phyloP scores from a whole-genome alignment of 2,888 invertebrate genomes.

The Aporophyla lueneburgensis region DNA sequence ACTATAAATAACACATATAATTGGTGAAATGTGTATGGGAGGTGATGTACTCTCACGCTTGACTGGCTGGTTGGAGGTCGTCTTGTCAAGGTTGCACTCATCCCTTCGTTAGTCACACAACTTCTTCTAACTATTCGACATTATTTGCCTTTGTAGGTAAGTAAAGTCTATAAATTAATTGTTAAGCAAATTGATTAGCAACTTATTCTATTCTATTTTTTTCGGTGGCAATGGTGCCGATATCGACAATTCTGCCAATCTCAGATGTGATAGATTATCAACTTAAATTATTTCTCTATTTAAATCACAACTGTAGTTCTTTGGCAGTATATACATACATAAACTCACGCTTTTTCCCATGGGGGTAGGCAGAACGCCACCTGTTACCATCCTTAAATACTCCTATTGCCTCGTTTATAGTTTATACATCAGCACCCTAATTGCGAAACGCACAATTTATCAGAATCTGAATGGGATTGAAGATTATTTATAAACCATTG shows the following conservation, averaged over 20 bases:
- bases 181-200: neutral
- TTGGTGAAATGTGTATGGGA: slow-evolving; percentile 81
- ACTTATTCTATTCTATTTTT: neutral
- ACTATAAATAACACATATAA: slow-evolving; percentile 18
- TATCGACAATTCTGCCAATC: too few species aligned
- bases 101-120: slow-evolving; percentile 46
- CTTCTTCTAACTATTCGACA: slow-evolving; percentile 52
- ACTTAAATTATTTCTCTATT: neutral
- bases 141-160: slow-evolving; percentile 14
- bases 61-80: slow-evolving; percentile 77
- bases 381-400: too few species aligned
- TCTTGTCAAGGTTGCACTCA: slow-evolving; percentile 74
- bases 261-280: neutral
- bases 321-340: neutral
- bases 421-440: too few species aligned
- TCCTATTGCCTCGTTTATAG: too few species aligned
- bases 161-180: slow-evolving; percentile 1
- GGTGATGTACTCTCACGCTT: slow-evolving; percentile 79
- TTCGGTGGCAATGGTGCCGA: too few species aligned
- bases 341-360: too few species aligned
- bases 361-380: too few species aligned
- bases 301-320: neutral
- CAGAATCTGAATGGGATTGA: too few species aligned
- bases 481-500: too few species aligned
- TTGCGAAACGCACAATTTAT: too few species aligned